Base-by-base conservation (phyloP, 2,888 invertebrate genomes). In the Epinotia demarniana region DNA sequence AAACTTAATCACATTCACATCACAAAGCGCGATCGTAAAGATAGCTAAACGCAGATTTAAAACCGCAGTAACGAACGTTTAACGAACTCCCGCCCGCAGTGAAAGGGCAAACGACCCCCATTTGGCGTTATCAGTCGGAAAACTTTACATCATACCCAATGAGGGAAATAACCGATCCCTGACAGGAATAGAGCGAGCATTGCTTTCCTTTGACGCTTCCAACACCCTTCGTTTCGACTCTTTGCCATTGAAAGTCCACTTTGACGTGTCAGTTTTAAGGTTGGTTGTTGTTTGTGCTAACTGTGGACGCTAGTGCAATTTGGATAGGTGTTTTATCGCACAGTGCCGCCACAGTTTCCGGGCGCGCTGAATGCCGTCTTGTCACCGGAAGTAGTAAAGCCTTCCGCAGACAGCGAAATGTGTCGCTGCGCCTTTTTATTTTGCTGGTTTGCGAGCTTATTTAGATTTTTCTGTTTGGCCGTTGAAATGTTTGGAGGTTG, bases 371-470 rank as follows among this genome's bases (percentile, higher is more conserved):
- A 89, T 88, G 89, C 86, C 89, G 87, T 93, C 92, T 93, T 93
- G 92, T 90, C 89, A 88, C 83, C 88, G 94, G 94, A 94, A 94
- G 93, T 94, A 92, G 93, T 94, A 94, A 94, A 93, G 90, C 90
- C 93, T 94, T 94, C 93, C 93, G 92, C 80, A 88, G 82, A 87
- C 87, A 88, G 82, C 85, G 81, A 84, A 89, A 86, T 84, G 85
- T 86, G 84, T 85, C 86, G 82, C 78, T 80, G 80, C 78, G 80
- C 80, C 80, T 81, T 81, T 84, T 83, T 85, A 84, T 85, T 81
- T 82, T 80, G 79, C 78, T 77, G 81, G 63, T 72, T 55, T 62
- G 55, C 60, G 46, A n/a, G 33, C 19, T 46, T 66, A 43, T 66
- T 75, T 70, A 39, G 58, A 23, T 58, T 60, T 74, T 58, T 60